phyloP scores from a whole-genome alignment of 2,113 vertebrate genomes.

The Benthochromis sp. region DNA sequence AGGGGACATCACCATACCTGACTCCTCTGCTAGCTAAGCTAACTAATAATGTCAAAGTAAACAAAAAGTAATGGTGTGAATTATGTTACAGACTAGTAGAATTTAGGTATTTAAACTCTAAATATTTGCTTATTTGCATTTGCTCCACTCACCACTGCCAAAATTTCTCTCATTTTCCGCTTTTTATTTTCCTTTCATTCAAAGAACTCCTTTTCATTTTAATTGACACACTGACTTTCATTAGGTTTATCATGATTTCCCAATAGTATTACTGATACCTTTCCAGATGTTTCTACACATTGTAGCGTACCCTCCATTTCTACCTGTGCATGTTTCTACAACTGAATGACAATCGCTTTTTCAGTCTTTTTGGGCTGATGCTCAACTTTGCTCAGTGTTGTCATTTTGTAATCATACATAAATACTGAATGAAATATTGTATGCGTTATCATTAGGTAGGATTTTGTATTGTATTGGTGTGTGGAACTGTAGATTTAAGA shows the following conservation, averaged over 20 bases:
- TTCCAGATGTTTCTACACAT: neutral
- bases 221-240: neutral
- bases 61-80: neutral
- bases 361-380: neutral
- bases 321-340: neutral
- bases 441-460: neutral
- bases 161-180: neutral
- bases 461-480: neutral
- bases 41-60: neutral
- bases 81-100: neutral
- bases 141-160: neutral
- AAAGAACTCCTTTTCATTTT: neutral
- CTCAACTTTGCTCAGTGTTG: neutral
- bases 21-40: neutral
- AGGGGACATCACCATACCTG: neutral
- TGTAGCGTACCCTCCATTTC: neutral
- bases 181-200: neutral
- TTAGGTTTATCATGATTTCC: neutral
- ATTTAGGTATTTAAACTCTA: neutral
- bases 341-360: neutral
- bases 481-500: neutral
- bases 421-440: neutral
- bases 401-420: neutral
- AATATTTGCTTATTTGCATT: neutral
- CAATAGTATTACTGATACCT: neutral